Base-by-base conservation (phyloP, 2,797 vertebrate species). In the Coranthus polyacanthus region DNA sequence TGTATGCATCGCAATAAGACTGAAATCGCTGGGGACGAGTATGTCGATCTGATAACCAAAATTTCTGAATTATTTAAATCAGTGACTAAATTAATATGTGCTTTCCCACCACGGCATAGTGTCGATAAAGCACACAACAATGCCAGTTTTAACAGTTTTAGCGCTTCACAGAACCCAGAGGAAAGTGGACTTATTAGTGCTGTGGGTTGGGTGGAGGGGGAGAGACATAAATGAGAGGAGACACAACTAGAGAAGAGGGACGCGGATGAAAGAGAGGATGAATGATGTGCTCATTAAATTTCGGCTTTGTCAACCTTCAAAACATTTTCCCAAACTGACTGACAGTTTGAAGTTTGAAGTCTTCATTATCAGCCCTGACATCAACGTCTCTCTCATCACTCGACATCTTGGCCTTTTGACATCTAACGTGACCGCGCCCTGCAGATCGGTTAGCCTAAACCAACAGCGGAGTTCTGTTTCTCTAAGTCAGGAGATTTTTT, bases 131-230 rank as follows among this genome's bases (percentile, higher is more conserved):
- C 68, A 68, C 73, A 89, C 88, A 89, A 90, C 80, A 85, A 92
- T 86, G 84, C 80, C 83, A 69, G 72, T 83, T 88, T 77, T 88
- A 91, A 90, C 87, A 89, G 85, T n/a, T n/a, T n/a, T n/a, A 90
- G 88, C 88, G 92, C 88, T 89, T 83, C 72, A 61, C 49, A 67
- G 64, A 82, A 51, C 88, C 72, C 80, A 88, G 60, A 85, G 78
- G 85, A 83, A 78, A 68, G 53, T 15, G 53, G 67, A 79, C 65
- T 77, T 72, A 85, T 87, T 82, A 73, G 61, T 65, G 45, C 70
- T 58, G 72, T 49, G 49, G 73, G 70, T 34, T 58, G 32, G 57
- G 43, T 29, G 46, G 62, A 57, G 29, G 60, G 42, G 62, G 57
- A 59, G 60, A 63, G 75, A 75, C 59, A 58, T 66, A n/a, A 72